These are phyloP conservation scores for Bombylius major DNA, from an alignment of 2,888 invertebrate genomes.

Conservation along the genomic window DNA sequence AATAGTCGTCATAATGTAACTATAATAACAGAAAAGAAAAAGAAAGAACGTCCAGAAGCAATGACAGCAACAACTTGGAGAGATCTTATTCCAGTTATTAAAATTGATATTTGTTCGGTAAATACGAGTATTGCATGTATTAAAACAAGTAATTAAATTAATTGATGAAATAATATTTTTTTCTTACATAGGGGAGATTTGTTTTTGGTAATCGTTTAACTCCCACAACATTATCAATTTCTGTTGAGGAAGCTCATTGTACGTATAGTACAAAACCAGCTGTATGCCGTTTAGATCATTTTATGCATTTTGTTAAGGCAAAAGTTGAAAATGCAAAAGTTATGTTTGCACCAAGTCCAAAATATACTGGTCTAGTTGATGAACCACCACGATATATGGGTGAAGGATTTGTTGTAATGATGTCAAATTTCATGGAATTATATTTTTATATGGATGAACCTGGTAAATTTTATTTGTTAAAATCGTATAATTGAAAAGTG, in stretches of 20 bases:
- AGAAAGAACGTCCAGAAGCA: conserved; percentile 56
- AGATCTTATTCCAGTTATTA: conserved; percentile 91
- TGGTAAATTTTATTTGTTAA: neutral
- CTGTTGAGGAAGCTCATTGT: conserved; percentile 87
- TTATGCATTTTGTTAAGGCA: conserved; percentile 92
- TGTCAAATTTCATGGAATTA: conserved; percentile 85
- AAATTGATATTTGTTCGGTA: conserved; percentile 80
- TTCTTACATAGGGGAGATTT: conserved; percentile 54
- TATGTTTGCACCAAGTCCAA: conserved; percentile 90
- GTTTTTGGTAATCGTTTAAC: conserved; percentile 92
- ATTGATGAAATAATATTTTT: neutral
- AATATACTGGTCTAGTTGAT: conserved; percentile 84
- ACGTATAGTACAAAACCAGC: conserved; percentile 93
- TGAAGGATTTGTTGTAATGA: conserved; percentile 93
- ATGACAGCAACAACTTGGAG: conserved; percentile 85
- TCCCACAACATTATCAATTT: conserved; percentile 84
- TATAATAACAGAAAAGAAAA: conserved; percentile 24
- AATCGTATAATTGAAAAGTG: neutral
- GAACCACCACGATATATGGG: conserved; percentile 97
- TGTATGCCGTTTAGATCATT: conserved; percentile 80
- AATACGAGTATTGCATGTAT: conserved; percentile 22
- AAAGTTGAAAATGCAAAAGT: conserved; percentile 93
- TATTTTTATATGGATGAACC: conserved; percentile 98
- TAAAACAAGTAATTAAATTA: neutral
- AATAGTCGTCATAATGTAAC: conserved; percentile 44